These are phyloP conservation scores for Plagodis dolabraria DNA, from an alignment of 2,888 invertebrate genomes.

Conservation along the genomic window DNA sequence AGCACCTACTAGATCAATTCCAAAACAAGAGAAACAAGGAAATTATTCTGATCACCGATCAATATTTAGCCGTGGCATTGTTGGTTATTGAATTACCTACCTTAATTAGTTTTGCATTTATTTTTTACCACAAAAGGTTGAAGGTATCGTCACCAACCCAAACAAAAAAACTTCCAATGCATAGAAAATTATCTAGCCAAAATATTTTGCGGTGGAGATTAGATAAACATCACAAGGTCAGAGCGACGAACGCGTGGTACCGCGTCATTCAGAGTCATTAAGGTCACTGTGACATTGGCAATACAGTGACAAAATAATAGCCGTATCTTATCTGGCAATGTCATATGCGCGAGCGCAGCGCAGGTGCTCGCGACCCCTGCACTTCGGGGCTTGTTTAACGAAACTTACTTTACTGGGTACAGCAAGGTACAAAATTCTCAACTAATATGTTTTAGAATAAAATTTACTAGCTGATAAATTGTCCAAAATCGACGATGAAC, in stretches of 20 bases:
- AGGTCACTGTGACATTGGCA: conserved; percentile 84
- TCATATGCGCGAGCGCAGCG: conserved; percentile 79
- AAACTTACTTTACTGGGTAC: neutral
- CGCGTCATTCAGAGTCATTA: conserved; percentile 81
- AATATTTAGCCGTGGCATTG: no score
- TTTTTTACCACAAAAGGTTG: neutral
- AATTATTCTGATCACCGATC: no score
- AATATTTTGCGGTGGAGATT: conserved; percentile 77
- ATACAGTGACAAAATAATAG: conserved; percentile 82
- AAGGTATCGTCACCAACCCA: neutral
- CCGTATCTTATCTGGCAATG: conserved; percentile 82
- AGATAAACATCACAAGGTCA: conserved; percentile 83
- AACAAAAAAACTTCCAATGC: conserved; percentile 24
- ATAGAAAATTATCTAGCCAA: conserved; percentile 56
- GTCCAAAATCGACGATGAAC: no score
- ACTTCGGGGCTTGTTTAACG: conserved; percentile 41
- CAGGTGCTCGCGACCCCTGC: conserved; percentile 78
- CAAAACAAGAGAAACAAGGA: no score
- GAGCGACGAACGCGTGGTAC: conserved; percentile 64
- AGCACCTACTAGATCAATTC: no score
- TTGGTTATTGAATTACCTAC: no score
- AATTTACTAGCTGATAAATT: no score
- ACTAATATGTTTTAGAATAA: neutral
- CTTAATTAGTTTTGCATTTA: neutral
- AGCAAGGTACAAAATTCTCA: neutral